Evolutionary conservation across 2,888 invertebrate genomes (phyloP), one percentile per base, ranked within the genome.

Genomic region (Polyommatus iphigenia): DNA sequence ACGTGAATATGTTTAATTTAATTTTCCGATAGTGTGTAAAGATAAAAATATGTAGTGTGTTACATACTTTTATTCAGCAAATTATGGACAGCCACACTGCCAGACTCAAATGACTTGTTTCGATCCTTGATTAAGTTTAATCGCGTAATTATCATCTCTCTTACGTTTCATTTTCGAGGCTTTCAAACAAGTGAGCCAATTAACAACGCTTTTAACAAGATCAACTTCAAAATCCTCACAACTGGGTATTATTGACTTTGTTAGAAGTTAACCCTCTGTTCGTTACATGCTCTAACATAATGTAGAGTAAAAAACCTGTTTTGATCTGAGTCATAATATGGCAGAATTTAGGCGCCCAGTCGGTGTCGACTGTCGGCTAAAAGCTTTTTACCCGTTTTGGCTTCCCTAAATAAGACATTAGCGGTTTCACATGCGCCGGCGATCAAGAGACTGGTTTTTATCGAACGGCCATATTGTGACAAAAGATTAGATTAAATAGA

Each of bases 321-420:
- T 8, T 13, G 32, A 18, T 71, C 36, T 72, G 41, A 72, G 72
- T 72, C 72, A 24, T 24, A 24, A 72, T 20, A 50, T 62, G 80
- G 83, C 80, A 84, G 87, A 86, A 85, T 82, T 83, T 79, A 78
- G 86, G 87, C 88, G 87, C 86, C 87, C 50, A 81, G 80, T 82
- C 82, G 82, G 82, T 86, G 84, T 54, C 18, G 29, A 82, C n/a
- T 86, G 84, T 54, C 18, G 29, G 18, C 24, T 54, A 29, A 50
- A 24, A 50, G 24, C 54, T 75, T 75, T 50, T 50, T 75, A 46
- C 36, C 20, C 72, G n/a, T 72, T 46, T 73, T 46, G 73, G 46
- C 73, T 73, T 73, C 46, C 73, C 18, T 73, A 46, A 73, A 73
- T 73, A 75, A 54, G 54, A 75, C 54, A 75, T 75, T 75, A 75